phyloP scores from a whole-genome alignment of 2,113 vertebrate species.

The Nannobrachium achirus region DNA sequence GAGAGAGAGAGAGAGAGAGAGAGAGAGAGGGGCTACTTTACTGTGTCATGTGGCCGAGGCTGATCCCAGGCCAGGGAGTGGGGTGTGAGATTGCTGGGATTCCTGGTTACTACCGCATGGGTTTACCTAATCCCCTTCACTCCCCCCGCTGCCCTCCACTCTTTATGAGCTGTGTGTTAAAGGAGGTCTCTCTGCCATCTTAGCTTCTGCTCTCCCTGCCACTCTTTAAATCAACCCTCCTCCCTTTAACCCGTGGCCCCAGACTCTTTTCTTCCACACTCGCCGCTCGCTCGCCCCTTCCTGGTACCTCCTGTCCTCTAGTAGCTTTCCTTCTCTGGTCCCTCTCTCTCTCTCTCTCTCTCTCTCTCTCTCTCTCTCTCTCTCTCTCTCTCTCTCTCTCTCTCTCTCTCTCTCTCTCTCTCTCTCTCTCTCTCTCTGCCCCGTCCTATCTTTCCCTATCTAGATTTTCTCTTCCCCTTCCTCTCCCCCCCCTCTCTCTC shows the following conservation, averaged over 20 bases:
- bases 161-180: slow-evolving; percentile 62
- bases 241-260: slow-evolving; percentile 42
- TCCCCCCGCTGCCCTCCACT: slow-evolving; percentile 58
- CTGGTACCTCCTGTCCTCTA: slow-evolving; percentile 7
- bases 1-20: slow-evolving; percentile 1
- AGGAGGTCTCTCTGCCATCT: slow-evolving; percentile 70
- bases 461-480: neutral
- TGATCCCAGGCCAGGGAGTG: slow-evolving; percentile 63
- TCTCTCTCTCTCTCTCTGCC: slow-evolving; percentile 43
- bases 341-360: slow-evolving; percentile 30
- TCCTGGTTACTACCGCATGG: slow-evolving; percentile 74
- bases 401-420: slow-evolving; percentile 3
- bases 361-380: slow-evolving; percentile 19
- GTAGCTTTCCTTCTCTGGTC: slow-evolving; percentile 19
- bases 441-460: neutral
- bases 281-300: slow-evolving; percentile 14
- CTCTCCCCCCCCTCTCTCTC: slow-evolving; percentile 39
- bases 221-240: slow-evolving; percentile 57
- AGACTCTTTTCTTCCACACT: no score
- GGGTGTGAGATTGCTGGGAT: slow-evolving; percentile 79
- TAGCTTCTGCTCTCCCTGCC: slow-evolving; percentile 63
- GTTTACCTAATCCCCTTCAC: slow-evolving; percentile 71
- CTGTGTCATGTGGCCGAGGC: slow-evolving; percentile 71
- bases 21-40: slow-evolving; percentile 36
- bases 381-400: neutral